Base-by-base conservation (phyloP, 2,797 vertebrate species). In the Epinephelus malabaricus region DNA sequence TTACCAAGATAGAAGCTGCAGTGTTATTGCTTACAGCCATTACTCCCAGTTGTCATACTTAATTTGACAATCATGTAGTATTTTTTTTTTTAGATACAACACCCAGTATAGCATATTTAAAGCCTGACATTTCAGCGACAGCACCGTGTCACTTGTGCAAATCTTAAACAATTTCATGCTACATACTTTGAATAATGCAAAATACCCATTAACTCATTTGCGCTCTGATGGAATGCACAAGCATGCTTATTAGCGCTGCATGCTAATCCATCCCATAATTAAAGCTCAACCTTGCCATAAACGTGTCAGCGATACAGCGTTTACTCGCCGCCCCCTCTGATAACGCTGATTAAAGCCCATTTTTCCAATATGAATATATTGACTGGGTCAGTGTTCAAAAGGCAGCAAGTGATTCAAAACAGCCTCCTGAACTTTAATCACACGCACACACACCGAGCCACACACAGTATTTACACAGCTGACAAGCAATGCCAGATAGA, bases 231-330 rank as follows among this genome's bases (percentile, higher is more conserved):
- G 34, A 56, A 67, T 43, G 38, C 61, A 64, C 6, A 21, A 21
- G 30, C 58, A 38, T 46, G 68, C 53, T 55, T 23, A 60, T 80
- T 78, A 78, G 45, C 69, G 9, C n/a, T 19, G 66, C 38, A 66
- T 11, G 56, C 59, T 69, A 69, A 86, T 86, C 64, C 40, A 75
- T 47, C 65, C 74, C 40, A 64, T 85, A 83, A 90, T 81, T 67
- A 83, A 69, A 43, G 58, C 50, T 30, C 51, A 71, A 47, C 69
- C 80, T 75, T 61, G 43, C 47, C 17, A 6, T 67, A 47, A 74
- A 85, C 25, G 4, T 64, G 73, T 70, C 81, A 73, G n/a, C 12
- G 8, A 45, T 34, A 23, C 58, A 70, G 47, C 34, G 6, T 70
- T 77, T 63, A 64, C 47, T 38, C n/a, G 0, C 19, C 58, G 4